Percentiles rank a stretch among this genome's conserved stretches.
phyloP scores from a whole-genome alignment of 2,113 vertebrate genomes.

The Ptyas mucosa region DNA sequence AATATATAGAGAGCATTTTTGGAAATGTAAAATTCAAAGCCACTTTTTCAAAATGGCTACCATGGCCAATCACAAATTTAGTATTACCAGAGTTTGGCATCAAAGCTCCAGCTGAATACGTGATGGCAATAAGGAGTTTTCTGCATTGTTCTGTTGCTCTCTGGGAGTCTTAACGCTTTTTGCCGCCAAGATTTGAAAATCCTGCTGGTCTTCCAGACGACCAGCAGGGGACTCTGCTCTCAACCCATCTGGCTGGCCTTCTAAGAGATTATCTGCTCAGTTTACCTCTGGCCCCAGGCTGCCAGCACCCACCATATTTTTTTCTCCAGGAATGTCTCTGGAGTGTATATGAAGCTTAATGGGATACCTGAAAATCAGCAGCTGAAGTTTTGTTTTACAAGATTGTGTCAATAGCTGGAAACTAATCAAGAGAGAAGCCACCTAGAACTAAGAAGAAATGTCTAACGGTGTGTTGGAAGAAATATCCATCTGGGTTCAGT shows the following conservation, averaged over 20 bases:
- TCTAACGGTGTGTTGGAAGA: neutral
- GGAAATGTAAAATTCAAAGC: neutral
- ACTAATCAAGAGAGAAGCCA: neutral
- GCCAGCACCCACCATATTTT: neutral
- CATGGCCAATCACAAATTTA: neutral
- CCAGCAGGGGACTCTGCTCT: neutral
- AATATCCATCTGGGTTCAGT: too few relatives aligned
- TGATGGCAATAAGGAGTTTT: neutral
- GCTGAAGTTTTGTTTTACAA: neutral
- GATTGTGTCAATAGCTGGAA: neutral
- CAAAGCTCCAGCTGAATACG: neutral
- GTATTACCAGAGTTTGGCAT: neutral
- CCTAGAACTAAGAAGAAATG: neutral
- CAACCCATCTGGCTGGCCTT: neutral
- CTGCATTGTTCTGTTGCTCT: neutral
- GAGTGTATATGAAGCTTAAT: neutral
- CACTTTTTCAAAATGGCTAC: neutral
- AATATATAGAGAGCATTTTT: neutral
- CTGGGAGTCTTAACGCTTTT: neutral
- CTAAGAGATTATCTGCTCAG: neutral
- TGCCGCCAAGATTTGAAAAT: neutral
- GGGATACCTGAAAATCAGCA: neutral
- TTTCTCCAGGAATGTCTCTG: neutral
- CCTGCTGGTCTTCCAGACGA: neutral
- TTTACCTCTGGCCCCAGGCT: neutral